Evolutionary conservation across 2,797 vertebrate genomes (phyloP).

Genomic region (Tympanoctomys barrerae): DNA sequence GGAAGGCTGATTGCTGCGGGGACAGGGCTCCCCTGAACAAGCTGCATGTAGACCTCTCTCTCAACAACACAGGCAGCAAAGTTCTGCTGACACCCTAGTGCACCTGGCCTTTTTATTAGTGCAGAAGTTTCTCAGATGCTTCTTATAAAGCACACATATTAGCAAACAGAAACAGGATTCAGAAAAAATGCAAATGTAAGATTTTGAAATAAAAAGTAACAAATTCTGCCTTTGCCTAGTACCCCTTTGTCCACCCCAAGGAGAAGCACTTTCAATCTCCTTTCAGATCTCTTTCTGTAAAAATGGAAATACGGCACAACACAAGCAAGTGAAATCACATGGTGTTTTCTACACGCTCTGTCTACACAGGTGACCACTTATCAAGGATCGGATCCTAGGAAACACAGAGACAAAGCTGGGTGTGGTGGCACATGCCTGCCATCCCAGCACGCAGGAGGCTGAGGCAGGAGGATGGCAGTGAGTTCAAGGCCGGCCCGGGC

Average conservation of each 20-base stretch:
- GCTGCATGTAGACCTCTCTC: not conserved
- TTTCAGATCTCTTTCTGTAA: constrained; percentile 18
- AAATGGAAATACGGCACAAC: not conserved
- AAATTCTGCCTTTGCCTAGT: not conserved
- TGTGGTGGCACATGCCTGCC: not conserved
- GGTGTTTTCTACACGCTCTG: not conserved
- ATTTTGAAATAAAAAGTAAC: constrained; percentile 35
- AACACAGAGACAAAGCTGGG: not conserved
- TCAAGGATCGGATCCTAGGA: constrained; percentile 12
- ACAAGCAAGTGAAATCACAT: not conserved
- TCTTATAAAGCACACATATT: not conserved
- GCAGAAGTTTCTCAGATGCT: not conserved
- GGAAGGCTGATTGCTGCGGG: not conserved
- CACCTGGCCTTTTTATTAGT: not conserved
- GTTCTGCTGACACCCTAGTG: not conserved
- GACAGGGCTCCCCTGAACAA: not conserved
- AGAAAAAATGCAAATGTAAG: constrained; percentile 28
- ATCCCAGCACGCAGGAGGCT: not conserved
- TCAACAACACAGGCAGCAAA: not conserved
- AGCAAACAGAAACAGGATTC: not conserved
- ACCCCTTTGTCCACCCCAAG: not conserved
- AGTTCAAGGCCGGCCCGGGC: not conserved
- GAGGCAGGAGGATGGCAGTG: not conserved
- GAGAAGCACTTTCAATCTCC: constrained; percentile 22
- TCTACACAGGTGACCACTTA: not conserved